These are phyloP conservation scores for Ennomos fuscantarius DNA, from an alignment of 2,888 invertebrate genomes.

Conservation along the genomic window DNA sequence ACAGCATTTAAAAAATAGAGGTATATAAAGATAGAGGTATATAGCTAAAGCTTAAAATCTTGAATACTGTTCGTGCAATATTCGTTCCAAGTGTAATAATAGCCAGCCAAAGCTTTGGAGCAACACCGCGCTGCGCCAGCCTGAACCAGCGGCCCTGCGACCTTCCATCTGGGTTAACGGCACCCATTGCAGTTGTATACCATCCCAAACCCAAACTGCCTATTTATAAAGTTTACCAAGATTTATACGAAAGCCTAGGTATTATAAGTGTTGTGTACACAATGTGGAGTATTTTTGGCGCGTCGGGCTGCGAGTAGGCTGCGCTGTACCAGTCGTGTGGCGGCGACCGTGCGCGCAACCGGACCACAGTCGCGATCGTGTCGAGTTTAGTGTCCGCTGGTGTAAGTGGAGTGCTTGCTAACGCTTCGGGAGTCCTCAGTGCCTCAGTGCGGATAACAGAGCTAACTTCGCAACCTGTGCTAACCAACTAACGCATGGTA, in stretches of 20 bases:
- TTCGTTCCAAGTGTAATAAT: background rate
- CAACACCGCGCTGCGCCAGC: slow-evolving; percentile 2
- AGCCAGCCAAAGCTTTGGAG: slow-evolving; percentile 7
- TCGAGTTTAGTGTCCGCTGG: slow-evolving; percentile 47
- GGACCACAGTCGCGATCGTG: slow-evolving; percentile 40
- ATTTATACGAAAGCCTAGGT: slow-evolving; percentile 75
- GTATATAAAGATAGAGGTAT: too few species aligned
- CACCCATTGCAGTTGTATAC: slow-evolving; percentile 47
- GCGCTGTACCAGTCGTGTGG: slow-evolving; percentile 62
- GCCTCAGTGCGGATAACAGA: slow-evolving; percentile 51
- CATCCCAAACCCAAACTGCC: slow-evolving; percentile 45
- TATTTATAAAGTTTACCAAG: slow-evolving; percentile 70
- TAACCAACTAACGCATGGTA: slow-evolving; percentile 81
- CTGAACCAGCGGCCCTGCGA: slow-evolving; percentile 7
- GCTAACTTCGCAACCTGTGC: slow-evolving; percentile 58
- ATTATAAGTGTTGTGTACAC: slow-evolving; percentile 81
- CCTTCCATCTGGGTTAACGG: slow-evolving; percentile 51
- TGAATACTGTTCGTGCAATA: too few species aligned
- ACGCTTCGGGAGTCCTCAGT: slow-evolving; percentile 48
- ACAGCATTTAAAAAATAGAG: too few species aligned
- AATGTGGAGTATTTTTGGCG: slow-evolving; percentile 79
- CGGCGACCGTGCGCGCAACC: slow-evolving; percentile 56
- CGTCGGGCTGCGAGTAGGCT: slow-evolving; percentile 60
- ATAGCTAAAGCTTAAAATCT: too few species aligned
- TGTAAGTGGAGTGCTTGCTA: slow-evolving; percentile 78